Percentiles rank a stretch among this genome's conserved stretches.
Conservation (phyloP, 2,113 vertebrate species). For the Nesogale talazaci region DNA sequence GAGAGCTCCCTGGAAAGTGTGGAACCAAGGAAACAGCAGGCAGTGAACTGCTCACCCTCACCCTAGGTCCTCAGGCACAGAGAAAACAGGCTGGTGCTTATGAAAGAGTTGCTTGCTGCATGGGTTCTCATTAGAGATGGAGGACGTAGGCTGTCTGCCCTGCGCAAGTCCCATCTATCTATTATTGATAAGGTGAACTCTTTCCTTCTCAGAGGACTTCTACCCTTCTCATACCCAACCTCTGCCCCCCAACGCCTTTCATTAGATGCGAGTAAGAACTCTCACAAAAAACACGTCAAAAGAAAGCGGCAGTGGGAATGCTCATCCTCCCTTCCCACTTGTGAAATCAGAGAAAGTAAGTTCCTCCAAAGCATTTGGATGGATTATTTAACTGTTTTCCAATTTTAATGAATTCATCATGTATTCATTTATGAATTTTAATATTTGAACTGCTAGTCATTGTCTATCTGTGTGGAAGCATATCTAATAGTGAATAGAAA, state of each 20-base stretch:
- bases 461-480: neutral
- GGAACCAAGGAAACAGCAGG: conserved; percentile 42
- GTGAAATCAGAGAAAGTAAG: neutral
- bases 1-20: conserved; percentile 26
- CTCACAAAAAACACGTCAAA: neutral
- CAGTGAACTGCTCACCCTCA: conserved; percentile 77
- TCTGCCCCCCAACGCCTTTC: neutral
- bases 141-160: neutral
- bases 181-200: conserved; percentile 45
- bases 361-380: neutral
- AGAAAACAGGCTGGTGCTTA: conserved; percentile 73
- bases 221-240: neutral
- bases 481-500: neutral
- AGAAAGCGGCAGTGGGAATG: neutral
- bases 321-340: neutral
- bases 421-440: neutral
- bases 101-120: conserved; percentile 58
- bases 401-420: neutral
- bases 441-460: neutral
- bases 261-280: neutral
- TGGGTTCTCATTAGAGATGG: conserved; percentile 55
- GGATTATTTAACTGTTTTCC: neutral
- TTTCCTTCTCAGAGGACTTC: conserved; percentile 16
- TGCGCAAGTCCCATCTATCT: neutral
- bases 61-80: conserved; percentile 60